Base-by-base conservation (phyloP, 2,113 vertebrate genomes). In the Salminus brasiliensis region DNA sequence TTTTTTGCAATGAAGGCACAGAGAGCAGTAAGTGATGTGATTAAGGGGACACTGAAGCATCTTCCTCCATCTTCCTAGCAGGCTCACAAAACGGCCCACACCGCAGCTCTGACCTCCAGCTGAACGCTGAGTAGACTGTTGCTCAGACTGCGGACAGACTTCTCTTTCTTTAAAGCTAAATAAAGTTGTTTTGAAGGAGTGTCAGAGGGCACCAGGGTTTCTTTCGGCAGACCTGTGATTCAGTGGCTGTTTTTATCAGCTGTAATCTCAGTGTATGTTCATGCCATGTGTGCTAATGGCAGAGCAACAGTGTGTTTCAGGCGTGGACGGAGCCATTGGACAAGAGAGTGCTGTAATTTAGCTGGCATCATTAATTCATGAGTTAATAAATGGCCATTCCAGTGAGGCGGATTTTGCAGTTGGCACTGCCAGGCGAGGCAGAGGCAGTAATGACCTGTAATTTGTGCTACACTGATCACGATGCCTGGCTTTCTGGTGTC, bases 391-490 rank as follows among this genome's bases (percentile, higher is more conserved):
- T 39, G 68, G 23, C 4, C 25, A 52, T 59, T 74, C 77, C 60
- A 55, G 65, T 9, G n/a, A 15, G 68, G 62, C 36, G 21, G 25
- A 25, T 65, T 47, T 47, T n/a, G 52, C 47, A 70, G 47, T 36
- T 25, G 60, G 76, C n/a, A n/a, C n/a, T n/a, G n/a, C n/a, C n/a
- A n/a, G n/a, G n/a, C 21, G 45, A 73, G 59, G 57, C 52, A 60
- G 67, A 76, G 63, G 67, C 70, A 55, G 25, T 72, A 70, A 85
- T 76, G 63, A 74, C 77, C 74, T 80, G 76, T 81, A 85, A 85
- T 85, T 85, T 80, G 74, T 43, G 57, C 47, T 59, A 27, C 71
- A 74, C 34, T 27, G 77, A 74, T 67, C 43, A 36, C 47, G 32
- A 63, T 72, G 45, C 7, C 53, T 66, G 74, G 45, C 57, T 55